Base-by-base conservation (phyloP, 2,113 vertebrate genomes). In the Onychostoma macrolepis region DNA sequence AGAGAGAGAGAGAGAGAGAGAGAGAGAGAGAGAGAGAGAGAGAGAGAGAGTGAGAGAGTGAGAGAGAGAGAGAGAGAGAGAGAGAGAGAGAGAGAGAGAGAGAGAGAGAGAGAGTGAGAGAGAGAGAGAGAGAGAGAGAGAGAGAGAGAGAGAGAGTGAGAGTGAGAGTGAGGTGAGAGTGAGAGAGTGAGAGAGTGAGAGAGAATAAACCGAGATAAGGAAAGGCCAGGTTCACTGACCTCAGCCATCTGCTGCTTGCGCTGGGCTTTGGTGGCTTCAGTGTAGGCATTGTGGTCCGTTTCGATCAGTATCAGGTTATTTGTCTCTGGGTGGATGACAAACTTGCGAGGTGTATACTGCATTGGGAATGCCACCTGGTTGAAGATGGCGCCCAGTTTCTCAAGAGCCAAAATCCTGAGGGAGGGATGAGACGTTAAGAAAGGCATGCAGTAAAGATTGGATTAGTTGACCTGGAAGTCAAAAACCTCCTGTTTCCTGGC, bases 171-270 rank as follows among this genome's bases (percentile, higher is more conserved):
- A n/a, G n/a, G n/a, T n/a, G n/a, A n/a, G n/a, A n/a, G n/a, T n/a
- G n/a, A n/a, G n/a, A n/a, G n/a, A n/a, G n/a, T n/a, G n/a, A n/a
- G n/a, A n/a, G n/a, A n/a, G n/a, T n/a, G 17, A 10, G 11, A 45
- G 24, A 12, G 6, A 21, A 19, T 3, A 15, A 12, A 80, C 8
- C 19, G 11, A 36, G 8, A 79, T 21, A 38, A 26, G 36, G 13
- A 41, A 67, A 38, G 19, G 7, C 4, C 41, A 85, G 19, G 30
- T 6, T 0, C 9, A 5, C 90, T 85, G 91, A 99, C 98, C 97
- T 99, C 98, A 0, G 98, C 98, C 98, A 99, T 99, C 85, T 99
- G 98, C 87, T 99, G 98, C 93, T 99, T 99, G 85, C 98, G 95
- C 91, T 99, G 98, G 28, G 98, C 98, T 91, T 99, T 99, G 56